A percentile compares a stretch with the other conserved stretches of the same genome.
These are phyloP conservation scores for Sarcophaga variegata DNA, from an alignment of 2,888 invertebrate species.

Conservation along the genomic window DNA sequence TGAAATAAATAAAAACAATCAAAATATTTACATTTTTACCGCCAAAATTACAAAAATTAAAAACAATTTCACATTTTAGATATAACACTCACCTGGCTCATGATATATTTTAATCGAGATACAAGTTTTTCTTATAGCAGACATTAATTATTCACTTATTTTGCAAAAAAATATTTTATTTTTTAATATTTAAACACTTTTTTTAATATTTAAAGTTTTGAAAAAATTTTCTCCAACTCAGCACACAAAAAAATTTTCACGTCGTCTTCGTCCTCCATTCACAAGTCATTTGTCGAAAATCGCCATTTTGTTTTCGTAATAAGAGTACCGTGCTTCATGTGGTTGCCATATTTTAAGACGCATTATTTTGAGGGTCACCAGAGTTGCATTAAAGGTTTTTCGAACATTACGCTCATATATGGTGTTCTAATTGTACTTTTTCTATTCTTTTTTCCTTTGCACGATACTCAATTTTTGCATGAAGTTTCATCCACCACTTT, in stretches of 20 bases:
- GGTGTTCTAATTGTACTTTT: neutral
- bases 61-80: slow-evolving; percentile 72
- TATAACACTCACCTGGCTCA: slow-evolving; percentile 80
- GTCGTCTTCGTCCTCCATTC: slow-evolving; percentile 72
- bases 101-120: slow-evolving; percentile 80
- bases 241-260: slow-evolving; percentile 72
- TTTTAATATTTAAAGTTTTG: slow-evolving; percentile 72
- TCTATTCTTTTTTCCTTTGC: slow-evolving; percentile 18
- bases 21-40: slow-evolving; percentile 74
- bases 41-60: slow-evolving; percentile 72
- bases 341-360: slow-evolving; percentile 48
- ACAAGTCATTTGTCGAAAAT: slow-evolving; percentile 75
- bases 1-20: slow-evolving; percentile 73
- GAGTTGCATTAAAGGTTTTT: slow-evolving; percentile 42
- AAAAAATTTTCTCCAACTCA: slow-evolving; percentile 73
- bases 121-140: slow-evolving; percentile 78
- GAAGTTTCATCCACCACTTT: neutral
- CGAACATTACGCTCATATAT: slow-evolving; percentile 57
- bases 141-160: slow-evolving; percentile 80
- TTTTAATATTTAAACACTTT: slow-evolving; percentile 67
- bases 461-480: neutral
- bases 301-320: slow-evolving; percentile 77
- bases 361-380: slow-evolving; percentile 59
- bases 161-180: slow-evolving; percentile 69
- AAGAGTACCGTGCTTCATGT: slow-evolving; percentile 33